Evolutionary conservation across 2,888 invertebrate species (phyloP).

Genomic region (Tethea ocularis): DNA sequence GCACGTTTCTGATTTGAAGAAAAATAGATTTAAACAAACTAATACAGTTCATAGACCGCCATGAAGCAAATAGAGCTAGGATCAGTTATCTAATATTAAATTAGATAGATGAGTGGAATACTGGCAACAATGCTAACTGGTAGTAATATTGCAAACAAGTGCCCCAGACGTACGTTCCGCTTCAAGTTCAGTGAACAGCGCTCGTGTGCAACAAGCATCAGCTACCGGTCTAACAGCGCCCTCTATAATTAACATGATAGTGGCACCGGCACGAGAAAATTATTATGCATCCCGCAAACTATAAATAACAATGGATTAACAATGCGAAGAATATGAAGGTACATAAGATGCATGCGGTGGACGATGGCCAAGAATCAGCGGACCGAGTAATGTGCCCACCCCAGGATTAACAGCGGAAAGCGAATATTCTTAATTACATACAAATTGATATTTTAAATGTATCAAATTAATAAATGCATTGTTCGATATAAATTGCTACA

Average conservation of each 20-base stretch:
- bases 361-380: conserved; percentile 65
- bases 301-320: conserved; percentile 73
- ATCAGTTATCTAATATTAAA: not conserved
- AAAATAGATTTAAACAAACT: conserved; percentile 7
- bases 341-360: conserved; percentile 62
- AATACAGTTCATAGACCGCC: not conserved
- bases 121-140: conserved; percentile 2
- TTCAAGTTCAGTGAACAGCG: conserved; percentile 42
- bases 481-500: conserved; percentile 2
- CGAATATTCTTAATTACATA: conserved; percentile 52
- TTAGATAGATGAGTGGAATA: not conserved
- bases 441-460: conserved; percentile 33
- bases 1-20: conserved; percentile 22
- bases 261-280: conserved; percentile 16
- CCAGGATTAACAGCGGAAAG: conserved; percentile 63
- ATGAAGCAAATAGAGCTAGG: conserved; percentile 4
- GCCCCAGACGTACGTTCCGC: conserved; percentile 41
- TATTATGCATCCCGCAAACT: conserved; percentile 46
- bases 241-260: conserved; percentile 49
- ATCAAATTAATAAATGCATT: conserved; percentile 19
- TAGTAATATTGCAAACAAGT: conserved; percentile 13
- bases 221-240: conserved; percentile 25
- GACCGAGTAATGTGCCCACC: conserved; percentile 56
- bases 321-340: conserved; percentile 51
- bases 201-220: conserved; percentile 49